Evolutionary conservation across 2,888 invertebrate species (phyloP).

Genomic region (Caenorhabditis imperialis): DNA sequence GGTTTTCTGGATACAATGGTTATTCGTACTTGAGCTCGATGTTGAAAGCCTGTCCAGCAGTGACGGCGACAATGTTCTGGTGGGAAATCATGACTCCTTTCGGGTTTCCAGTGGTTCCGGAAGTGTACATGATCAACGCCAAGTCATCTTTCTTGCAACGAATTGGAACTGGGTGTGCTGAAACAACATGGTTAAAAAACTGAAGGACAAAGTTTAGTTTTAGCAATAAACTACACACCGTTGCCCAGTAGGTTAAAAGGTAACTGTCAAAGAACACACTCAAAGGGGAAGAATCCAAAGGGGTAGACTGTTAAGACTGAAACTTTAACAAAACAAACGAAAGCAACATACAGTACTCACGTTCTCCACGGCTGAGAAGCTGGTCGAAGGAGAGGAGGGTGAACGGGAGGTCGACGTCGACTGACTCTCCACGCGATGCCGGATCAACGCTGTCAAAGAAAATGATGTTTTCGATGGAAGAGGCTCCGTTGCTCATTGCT

Average conservation of each 20-base stretch:
- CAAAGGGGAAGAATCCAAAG: too few species aligned
- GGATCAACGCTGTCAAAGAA: slow-evolving; percentile 72
- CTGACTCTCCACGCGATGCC: slow-evolving; percentile 53
- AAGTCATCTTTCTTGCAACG: slow-evolving; percentile 86
- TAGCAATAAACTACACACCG: slow-evolving; percentile 20
- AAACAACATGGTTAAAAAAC: background rate
- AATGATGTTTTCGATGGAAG: slow-evolving; percentile 69
- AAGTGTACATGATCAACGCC: slow-evolving; percentile 99
- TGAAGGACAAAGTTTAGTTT: background rate
- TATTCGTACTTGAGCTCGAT: slow-evolving; percentile 38
- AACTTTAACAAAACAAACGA: slow-evolving; percentile 13
- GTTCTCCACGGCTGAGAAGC: slow-evolving; percentile 64
- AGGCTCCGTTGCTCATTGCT: slow-evolving; percentile 69
- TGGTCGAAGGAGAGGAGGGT: slow-evolving; percentile 69
- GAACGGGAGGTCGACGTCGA: slow-evolving; percentile 53
- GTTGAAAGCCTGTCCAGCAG: slow-evolving; percentile 79
- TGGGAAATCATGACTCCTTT: slow-evolving; percentile 80
- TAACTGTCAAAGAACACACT: too few species aligned
- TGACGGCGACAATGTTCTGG: slow-evolving; percentile 80
- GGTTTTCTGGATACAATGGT: too few species aligned
- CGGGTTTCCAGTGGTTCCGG: slow-evolving; percentile 89
- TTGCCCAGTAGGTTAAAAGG: too few species aligned
- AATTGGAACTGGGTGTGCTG: slow-evolving; percentile 50
- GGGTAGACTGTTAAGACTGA: slow-evolving; percentile 23
- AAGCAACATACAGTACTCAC: slow-evolving; percentile 54